These are phyloP conservation scores for Scaptodrosophila latifasciaeformis DNA, from an alignment of 2,888 invertebrate genomes.

Conservation along the genomic window DNA sequence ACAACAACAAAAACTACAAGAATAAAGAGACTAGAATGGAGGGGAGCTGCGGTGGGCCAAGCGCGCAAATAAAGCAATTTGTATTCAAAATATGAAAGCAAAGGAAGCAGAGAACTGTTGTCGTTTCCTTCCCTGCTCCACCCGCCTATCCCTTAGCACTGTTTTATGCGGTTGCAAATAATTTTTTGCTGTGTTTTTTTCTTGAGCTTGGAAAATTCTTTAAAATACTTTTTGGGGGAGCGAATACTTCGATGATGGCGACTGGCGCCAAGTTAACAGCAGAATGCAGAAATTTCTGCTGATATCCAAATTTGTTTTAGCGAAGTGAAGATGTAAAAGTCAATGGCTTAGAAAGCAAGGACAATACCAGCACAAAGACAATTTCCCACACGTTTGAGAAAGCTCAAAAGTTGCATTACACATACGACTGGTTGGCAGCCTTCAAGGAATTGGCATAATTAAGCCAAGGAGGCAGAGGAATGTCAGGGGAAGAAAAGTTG, in stretches of 20 bases:
- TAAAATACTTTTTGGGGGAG: conserved; percentile 24
- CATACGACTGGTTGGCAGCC: conserved; percentile 34
- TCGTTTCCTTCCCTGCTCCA: conserved; percentile 16
- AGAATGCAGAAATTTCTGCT: conserved; percentile 9
- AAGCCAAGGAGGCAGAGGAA: conserved; percentile 20
- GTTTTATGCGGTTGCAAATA: conserved; percentile 49
- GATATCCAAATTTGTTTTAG: conserved; percentile 14
- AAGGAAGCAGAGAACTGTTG: conserved; percentile 31
- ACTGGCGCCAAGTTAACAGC: conserved; percentile 48
- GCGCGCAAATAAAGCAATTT: conserved; percentile 73
- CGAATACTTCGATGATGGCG: too few relatives aligned
- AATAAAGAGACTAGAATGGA: not conserved
- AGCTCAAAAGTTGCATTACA: conserved; percentile 14
- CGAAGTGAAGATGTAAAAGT: conserved; percentile 8
- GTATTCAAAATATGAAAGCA: conserved; percentile 75
- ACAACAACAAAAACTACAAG: not conserved
- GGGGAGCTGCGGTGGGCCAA: conserved; percentile 47
- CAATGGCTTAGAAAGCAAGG: conserved; percentile 21
- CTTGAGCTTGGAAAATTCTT: conserved; percentile 14
- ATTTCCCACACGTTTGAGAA: too few relatives aligned
- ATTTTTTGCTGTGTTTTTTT: conserved; percentile 27
- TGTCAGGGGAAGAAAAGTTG: not conserved
- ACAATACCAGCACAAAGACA: too few relatives aligned
- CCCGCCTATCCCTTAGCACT: conserved; percentile 19
- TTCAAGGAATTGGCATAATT: conserved; percentile 52